phyloP scores from a whole-genome alignment of 2,797 vertebrate species.

The Acomys russatus region DNA sequence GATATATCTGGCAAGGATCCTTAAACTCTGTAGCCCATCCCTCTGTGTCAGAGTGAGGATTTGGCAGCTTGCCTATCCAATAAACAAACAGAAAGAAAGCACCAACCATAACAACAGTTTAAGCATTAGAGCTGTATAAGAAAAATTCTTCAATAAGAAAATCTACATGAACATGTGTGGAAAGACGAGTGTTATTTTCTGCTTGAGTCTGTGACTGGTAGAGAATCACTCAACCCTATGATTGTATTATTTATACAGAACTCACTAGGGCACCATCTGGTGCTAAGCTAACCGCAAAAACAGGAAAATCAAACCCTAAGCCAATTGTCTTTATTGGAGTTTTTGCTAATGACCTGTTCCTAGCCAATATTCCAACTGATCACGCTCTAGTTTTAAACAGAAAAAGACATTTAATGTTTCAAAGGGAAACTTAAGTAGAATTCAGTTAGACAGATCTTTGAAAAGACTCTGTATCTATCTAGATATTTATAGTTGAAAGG shows the following conservation, averaged over 20 bases:
- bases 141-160: slow-evolving; percentile 70
- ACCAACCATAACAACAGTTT: slow-evolving; percentile 55
- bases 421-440: slow-evolving; percentile 71
- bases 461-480: slow-evolving; percentile 77
- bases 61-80: slow-evolving; percentile 55
- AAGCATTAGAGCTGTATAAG: slow-evolving; percentile 61
- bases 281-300: slow-evolving; percentile 82
- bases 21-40: slow-evolving; percentile 17
- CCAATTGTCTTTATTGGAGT: slow-evolving; percentile 82
- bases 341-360: slow-evolving; percentile 78
- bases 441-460: slow-evolving; percentile 73
- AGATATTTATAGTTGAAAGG: slow-evolving; percentile 75
- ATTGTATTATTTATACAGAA: slow-evolving; percentile 85
- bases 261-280: slow-evolving; percentile 83
- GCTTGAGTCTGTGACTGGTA: slow-evolving; percentile 80
- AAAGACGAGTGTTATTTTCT: slow-evolving; percentile 83
- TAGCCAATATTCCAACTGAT: slow-evolving; percentile 77
- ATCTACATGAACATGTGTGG: slow-evolving; percentile 75
- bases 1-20: slow-evolving; percentile 40
- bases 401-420: slow-evolving; percentile 78
- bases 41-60: slow-evolving; percentile 22
- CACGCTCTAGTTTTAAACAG: slow-evolving; percentile 76
- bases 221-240: slow-evolving; percentile 85
- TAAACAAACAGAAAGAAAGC: slow-evolving; percentile 27
- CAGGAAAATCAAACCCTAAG: slow-evolving; percentile 82